Conservation (phyloP, 2,888 invertebrate species). For the Hesperia comma region DNA sequence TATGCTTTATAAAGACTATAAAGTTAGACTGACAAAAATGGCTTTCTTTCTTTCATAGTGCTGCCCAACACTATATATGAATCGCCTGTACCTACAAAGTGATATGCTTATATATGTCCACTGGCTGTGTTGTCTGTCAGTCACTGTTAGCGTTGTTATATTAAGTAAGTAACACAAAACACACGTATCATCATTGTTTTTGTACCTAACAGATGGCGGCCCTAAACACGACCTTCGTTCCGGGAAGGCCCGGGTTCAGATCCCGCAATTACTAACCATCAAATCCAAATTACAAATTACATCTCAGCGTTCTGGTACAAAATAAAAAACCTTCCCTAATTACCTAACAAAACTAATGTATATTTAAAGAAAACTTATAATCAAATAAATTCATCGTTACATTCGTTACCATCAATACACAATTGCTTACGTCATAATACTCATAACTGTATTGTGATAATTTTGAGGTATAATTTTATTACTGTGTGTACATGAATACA, state of each 20-base stretch:
- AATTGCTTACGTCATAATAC: background rate
- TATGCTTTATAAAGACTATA: too few species aligned
- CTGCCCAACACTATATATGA: too few species aligned
- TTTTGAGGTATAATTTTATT: background rate
- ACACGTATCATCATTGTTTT: background rate
- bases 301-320: constrained; percentile 39
- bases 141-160: too few species aligned
- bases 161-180: too few species aligned
- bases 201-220: constrained; percentile 9
- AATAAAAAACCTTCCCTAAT: constrained; percentile 1
- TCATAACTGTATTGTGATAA: background rate
- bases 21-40: too few species aligned
- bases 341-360: constrained; percentile 1
- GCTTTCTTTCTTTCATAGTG: too few species aligned
- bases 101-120: too few species aligned
- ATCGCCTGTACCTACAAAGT: too few species aligned
- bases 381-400: too few species aligned
- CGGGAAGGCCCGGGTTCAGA: constrained; percentile 64
- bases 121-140: too few species aligned
- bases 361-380: too few species aligned
- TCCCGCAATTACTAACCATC: constrained; percentile 69
- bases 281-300: constrained; percentile 78
- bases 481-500: too few species aligned
- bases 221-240: constrained; percentile 56
- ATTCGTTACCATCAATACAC: background rate